Conservation (phyloP, 2,113 vertebrate species). For the Meles meles region DNA sequence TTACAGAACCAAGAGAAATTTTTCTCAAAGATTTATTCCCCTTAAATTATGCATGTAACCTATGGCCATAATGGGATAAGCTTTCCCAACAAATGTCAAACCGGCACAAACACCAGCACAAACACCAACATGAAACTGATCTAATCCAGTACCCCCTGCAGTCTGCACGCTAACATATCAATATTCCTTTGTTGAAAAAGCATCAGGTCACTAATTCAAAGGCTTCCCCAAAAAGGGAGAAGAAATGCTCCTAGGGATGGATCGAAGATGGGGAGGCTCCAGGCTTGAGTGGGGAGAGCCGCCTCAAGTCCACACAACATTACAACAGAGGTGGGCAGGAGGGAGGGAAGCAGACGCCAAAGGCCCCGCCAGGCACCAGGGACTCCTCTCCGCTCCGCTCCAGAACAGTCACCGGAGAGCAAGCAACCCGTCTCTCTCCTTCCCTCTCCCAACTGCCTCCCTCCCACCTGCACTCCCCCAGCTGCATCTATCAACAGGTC, state of each 20-base stretch:
- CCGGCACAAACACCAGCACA: slow-evolving; percentile 51
- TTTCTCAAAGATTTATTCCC: slow-evolving; percentile 17
- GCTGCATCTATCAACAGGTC: not conserved
- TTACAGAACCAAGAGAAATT: slow-evolving; percentile 31
- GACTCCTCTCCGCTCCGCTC: not conserved
- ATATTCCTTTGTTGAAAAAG: slow-evolving; percentile 62
- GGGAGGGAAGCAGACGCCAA: not conserved
- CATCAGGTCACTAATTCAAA: slow-evolving; percentile 48
- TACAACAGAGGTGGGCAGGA: not conserved
- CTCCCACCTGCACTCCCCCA: not conserved
- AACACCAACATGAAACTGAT: slow-evolving; percentile 57
- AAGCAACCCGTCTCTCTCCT: not conserved
- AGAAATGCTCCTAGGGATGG: not conserved
- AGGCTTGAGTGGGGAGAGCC: not conserved
- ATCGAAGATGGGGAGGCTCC: not conserved
- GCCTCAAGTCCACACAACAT: not conserved
- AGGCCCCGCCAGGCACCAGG: not conserved
- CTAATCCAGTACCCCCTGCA: slow-evolving; percentile 50
- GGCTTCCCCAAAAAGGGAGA: not conserved
- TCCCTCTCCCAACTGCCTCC: not conserved
- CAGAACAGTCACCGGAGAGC: not conserved
- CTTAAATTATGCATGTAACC: slow-evolving; percentile 59
- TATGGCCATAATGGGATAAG: slow-evolving; percentile 50
- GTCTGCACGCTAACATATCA: slow-evolving; percentile 54
- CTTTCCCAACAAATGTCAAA: slow-evolving; percentile 67